These are phyloP conservation scores for Sminthurides aquaticus DNA, from an alignment of 2,888 invertebrate genomes.

Conservation along the genomic window DNA sequence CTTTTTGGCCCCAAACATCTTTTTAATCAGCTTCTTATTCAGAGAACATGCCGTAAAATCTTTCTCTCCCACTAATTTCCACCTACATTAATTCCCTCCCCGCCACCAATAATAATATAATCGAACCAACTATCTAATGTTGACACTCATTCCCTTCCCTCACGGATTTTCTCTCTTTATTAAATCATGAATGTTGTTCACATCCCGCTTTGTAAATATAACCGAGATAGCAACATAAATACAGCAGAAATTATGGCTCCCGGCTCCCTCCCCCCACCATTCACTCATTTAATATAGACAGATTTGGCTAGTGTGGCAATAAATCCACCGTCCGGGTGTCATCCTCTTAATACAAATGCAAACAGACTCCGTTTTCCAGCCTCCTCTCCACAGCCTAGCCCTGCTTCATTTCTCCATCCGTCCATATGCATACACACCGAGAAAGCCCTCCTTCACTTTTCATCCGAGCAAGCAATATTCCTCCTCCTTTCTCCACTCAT, in stretches of 20 bases:
- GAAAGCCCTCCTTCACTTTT: too few species aligned
- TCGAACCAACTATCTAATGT: background rate
- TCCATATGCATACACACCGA: too few species aligned
- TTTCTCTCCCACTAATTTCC: too few species aligned
- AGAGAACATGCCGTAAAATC: too few species aligned
- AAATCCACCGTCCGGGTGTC: constrained; percentile 11
- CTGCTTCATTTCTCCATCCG: too few species aligned
- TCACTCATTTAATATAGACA: background rate
- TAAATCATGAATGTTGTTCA: background rate
- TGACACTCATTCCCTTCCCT: background rate
- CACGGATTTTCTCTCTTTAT: background rate
- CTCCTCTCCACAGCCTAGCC: too few species aligned
- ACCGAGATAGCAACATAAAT: background rate
- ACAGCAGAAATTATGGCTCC: background rate
- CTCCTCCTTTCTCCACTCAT: too few species aligned
- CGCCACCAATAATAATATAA: too few species aligned
- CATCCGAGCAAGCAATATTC: too few species aligned
- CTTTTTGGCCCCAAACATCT: too few species aligned
- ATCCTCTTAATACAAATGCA: constrained; percentile 29
- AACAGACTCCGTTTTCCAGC: constrained; percentile 28
- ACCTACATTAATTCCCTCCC: too few species aligned
- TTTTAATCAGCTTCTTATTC: too few species aligned
- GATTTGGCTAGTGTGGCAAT: background rate
- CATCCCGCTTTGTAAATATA: background rate
- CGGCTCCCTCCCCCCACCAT: background rate